These are phyloP conservation scores for Burhinus bistriatus DNA, from an alignment of 2,113 vertebrate genomes.

Conservation along the genomic window DNA sequence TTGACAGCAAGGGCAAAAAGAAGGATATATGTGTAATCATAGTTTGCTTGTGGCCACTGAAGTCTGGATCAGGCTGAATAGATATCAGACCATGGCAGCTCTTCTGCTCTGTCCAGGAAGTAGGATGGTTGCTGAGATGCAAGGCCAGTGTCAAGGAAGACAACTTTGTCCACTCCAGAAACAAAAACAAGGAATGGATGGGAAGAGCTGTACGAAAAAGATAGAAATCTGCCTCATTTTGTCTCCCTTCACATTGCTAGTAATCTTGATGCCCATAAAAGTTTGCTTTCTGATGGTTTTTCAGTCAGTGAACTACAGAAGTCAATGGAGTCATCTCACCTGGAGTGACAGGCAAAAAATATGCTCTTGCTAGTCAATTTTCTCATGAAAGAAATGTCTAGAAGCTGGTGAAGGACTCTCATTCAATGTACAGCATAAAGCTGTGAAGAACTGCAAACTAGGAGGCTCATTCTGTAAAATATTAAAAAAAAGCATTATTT, in stretches of 20 bases:
- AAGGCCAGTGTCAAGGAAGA: neutral
- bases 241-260: neutral
- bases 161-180: neutral
- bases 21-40: neutral
- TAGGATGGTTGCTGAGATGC: neutral
- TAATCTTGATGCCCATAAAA: neutral
- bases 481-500: neutral
- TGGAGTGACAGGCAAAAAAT: neutral
- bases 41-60: neutral
- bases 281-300: neutral
- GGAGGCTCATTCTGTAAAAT: neutral
- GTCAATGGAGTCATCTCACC: neutral
- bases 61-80: neutral
- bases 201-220: neutral
- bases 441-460: neutral
- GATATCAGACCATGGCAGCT: neutral
- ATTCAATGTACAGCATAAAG: neutral
- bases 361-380: neutral
- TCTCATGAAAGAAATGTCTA: neutral
- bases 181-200: neutral
- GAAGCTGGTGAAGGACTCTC: neutral
- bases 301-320: neutral
- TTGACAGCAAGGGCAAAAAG: neutral
- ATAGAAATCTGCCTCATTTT: neutral
- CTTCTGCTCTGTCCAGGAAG: neutral